Base-by-base conservation (phyloP, 2,888 invertebrate species). In the Mechanitis messenoides region DNA sequence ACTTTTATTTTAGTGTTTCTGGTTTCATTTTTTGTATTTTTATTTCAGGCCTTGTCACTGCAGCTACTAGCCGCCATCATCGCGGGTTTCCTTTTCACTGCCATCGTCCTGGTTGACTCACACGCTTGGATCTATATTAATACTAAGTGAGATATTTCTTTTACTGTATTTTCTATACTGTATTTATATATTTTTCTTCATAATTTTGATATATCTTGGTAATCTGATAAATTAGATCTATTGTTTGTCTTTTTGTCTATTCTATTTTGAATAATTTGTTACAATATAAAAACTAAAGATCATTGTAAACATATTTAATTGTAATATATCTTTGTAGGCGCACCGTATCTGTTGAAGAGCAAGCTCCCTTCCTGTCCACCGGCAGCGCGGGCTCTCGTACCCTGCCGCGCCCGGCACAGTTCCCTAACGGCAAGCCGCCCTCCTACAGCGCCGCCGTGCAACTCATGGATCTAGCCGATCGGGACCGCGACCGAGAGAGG, bases 61-160 rank as follows among this genome's bases (percentile, higher is more conserved):
- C 96, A 98, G 92, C 91, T 98, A 71, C 88, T 96, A 63, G 96
- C 97, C 42, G 95, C 97, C 64, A 92, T 96, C 47, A 93, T 95
- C 47, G 95, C 97, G 45, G 98, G 98, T 11, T 92, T 98, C 69
- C 91, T 98, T 72, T 94, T 98, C 82, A 97, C 98, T 0, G 93
- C 97, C 42, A 93, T 98, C 72, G 97, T 98, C 58, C 96, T 98
- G 92, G 94, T 98, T 59, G 97, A 98, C 80, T 98, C 97, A 3
- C 97, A 98, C 77, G 97, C 98, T 7, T 98, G 98, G 98, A 97
- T 98, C 80, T 97, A 98, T 79, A 97, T 98, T 70, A 93, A 97
- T 76, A 97, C 96, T 87, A 94, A 95, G 97, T 93, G 88, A 92
- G 80, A 67, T 42, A 20, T 20, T 20, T 20, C 20, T 20, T 20